These are phyloP conservation scores for Octodon degus DNA, from an alignment of 2,113 vertebrate genomes.

Conservation along the genomic window DNA sequence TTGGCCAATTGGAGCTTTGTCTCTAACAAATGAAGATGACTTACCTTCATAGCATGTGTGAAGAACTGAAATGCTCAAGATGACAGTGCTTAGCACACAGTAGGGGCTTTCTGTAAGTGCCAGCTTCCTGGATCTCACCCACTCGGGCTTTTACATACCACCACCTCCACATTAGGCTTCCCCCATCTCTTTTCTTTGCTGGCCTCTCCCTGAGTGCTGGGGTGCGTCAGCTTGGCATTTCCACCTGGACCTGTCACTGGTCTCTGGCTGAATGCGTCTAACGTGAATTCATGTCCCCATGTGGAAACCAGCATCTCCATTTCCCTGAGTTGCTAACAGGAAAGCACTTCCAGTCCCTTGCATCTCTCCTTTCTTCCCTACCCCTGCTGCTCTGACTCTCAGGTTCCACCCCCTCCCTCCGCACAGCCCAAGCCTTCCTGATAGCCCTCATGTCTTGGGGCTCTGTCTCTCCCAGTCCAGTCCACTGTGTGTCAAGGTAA, in stretches of 20 bases:
- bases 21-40: background rate
- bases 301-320: background rate
- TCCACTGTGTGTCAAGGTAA: background rate
- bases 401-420: background rate
- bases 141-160: rapidly evolving
- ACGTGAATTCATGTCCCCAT: background rate
- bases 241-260: background rate
- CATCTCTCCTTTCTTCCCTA: background rate
- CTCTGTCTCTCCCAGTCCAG: background rate
- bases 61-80: background rate
- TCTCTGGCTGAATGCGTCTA: background rate
- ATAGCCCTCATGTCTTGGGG: background rate
- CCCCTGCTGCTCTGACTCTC: rapidly evolving
- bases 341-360: background rate
- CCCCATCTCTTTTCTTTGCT: background rate
- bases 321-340: background rate
- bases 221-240: background rate
- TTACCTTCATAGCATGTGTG: background rate
- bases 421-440: background rate
- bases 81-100: background rate
- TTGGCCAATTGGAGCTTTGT: background rate
- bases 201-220: background rate
- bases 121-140: background rate
- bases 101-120: background rate
- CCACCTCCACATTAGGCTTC: background rate